Evolutionary conservation across 37 sponge, comb jelly and placozoan species (phyloP), one percentile per base, ranked within the genome.

Genomic region (Cliona cf. orientalis): DNA sequence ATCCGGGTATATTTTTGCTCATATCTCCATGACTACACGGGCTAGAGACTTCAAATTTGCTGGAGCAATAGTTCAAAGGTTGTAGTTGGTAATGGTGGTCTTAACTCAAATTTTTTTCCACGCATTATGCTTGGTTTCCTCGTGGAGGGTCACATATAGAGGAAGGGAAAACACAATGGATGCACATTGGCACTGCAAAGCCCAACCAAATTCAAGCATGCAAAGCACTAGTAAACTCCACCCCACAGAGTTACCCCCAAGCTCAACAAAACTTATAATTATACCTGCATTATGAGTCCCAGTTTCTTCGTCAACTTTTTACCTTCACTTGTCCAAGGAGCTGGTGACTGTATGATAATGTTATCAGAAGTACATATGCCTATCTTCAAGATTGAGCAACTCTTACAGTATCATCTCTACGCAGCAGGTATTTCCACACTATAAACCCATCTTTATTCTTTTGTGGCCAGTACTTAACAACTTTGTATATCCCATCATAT

Each of bases 391-490:
- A n/a, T 49, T 49, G 55, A 49, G 3, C 35, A 5, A 14, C 11
- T 42, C 89, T 53, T 38, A 91, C 92, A 19, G 87, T 55, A 56
- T 93, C 97, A 83, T 97, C 94, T 23, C 94, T 59, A 21, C 94
- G 56, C 33, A 93, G 64, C 43, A 93, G 82, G 66, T 91, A 97
- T 57, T 91, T 80, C 94, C 97, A 93, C 26, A 97, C 92, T 29
- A 91, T 69, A 70, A 93, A 97, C 1, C 94, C 94, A 58, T 72
- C 58, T 49, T 72, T 40, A 14, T 84, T 87, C 78, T 87, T 81
- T 78, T 93, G 90, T 7, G 97, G 87, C 97, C 97, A 97, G 78
- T 97, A 97, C 92, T 90, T 91, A 21, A 93, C 97, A 21, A 97
- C 76, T 86, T 96, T 96, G 78, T 97, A 97, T 19, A 91, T 88